Base-by-base conservation (phyloP, 2,888 invertebrate genomes). In the Saturnia pavonia region DNA sequence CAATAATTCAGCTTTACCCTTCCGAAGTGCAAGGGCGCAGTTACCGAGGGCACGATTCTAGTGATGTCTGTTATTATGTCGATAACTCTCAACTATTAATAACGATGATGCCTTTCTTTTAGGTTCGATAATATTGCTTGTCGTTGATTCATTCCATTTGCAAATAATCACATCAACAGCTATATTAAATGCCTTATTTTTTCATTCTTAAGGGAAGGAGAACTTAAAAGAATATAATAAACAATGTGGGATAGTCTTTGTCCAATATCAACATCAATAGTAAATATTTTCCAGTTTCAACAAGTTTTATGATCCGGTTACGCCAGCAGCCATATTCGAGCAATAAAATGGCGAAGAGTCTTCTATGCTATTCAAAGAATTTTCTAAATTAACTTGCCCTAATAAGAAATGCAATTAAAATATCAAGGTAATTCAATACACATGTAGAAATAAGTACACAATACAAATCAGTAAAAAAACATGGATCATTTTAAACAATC, bases 1-100 rank as follows among this genome's bases (percentile, higher is more conserved):
- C 94, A 92, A 94, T 94, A 94, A 94, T 93, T 94, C 92, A 93
- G 89, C 89, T 92, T 91, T 88, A 92, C 93, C 93, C 93, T 91
- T 90, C 90, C 91, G 89, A 92, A 93, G 94, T 93, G 94, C 93
- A 93, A 94, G 93, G 94, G 93, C 93, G 91, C 92, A 91, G 89
- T 92, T 88, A 90, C 85, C 74, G 88, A 86, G 91, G 91, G 90
- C 88, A 85, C 74, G 74, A 71, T 65, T 69, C 27, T 84, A 88
- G 90, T 78, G 84, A 78, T 83, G 88, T 75, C 75, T 34, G 16
- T 51, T 68, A 63, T 68, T 68, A 71, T 60, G 69, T 51, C 43
- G 27, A 66, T 69, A 45, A 27, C 12, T 22, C 25, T 25, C 9
- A 12, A 12, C 9, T 57, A 1, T 25, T 57, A 9, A 0, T 11